Evolutionary conservation across 2,113 vertebrate species (phyloP), one percentile per base, ranked within the genome.

Genomic region (Thermophis baileyi): DNA sequence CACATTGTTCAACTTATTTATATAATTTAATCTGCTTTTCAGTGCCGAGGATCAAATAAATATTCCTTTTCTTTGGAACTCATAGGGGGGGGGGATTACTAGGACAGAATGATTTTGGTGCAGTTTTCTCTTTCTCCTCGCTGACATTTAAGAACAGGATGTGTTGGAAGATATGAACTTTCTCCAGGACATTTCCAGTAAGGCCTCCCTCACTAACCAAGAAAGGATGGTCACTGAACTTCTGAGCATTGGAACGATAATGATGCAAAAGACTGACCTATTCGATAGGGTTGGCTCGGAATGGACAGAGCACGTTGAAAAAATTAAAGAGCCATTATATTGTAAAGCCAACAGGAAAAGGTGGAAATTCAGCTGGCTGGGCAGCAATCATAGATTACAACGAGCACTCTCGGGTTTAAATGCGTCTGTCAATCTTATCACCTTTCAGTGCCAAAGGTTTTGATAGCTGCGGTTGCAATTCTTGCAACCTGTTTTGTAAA

Each of bases 101-200:
- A 89, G 2, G 51, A 4, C 54, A 63, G 88, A 30, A 53, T 89
- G 18, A 2, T 87, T 47, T 27, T 10, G 55, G 87, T 49, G 40
- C 16, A 40, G 18, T 10, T 22, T 27, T 81, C 20, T 44, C 89
- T 8, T 24, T 63, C 22, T 49, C 81, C 51, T 69, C 22, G 88
- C 85, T 94, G 92, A 18, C 74, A 92, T 95, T 95, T 88, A 35
- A 93, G 92, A 95, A 93, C 93, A 96, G 95, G 95, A 95, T 93
- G 93, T 95, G 96, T 27, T 91, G 49, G 86, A 1, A 50, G 90
- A 85, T 49, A 94, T 0, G 49, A 95, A 95, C 69, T 94, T 94
- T 88, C 3, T 1, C 93, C 90, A 93, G 88, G 95, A 96, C 94
- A 95, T 89, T 97, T 97, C 97, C 97, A 96, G 96, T 96, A 97